Conservation (phyloP, 37 sponge, comb jelly and placozoan species). For the Hormiphora californensis region DNA sequence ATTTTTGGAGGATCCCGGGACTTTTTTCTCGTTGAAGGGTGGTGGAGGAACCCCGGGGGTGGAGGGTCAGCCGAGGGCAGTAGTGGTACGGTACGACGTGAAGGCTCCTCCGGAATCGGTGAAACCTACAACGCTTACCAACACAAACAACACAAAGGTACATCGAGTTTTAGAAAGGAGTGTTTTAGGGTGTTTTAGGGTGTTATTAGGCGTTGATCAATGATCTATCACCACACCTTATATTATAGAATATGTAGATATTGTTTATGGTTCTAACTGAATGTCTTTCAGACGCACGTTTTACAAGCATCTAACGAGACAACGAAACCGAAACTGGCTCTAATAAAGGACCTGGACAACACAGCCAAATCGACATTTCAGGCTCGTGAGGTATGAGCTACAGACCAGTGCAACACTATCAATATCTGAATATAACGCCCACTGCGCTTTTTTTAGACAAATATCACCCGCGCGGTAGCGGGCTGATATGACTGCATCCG, state of each 20-base stretch:
- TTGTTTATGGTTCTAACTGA: background rate
- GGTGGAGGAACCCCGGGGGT: background rate
- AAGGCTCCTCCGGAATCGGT: background rate
- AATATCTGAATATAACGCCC: no score
- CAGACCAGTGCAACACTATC: background rate
- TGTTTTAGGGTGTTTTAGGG: no score
- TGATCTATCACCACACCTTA: background rate
- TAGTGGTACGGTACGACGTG: background rate
- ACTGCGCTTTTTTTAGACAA: no score
- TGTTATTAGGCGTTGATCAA: background rate
- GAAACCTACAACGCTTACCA: constrained; percentile 19
- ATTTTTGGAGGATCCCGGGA: constrained; percentile 8
- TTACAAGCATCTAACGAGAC: background rate
- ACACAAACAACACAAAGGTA: constrained; percentile 6
- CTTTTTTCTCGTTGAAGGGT: background rate
- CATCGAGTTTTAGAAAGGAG: no score
- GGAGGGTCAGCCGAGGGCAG: constrained; percentile 5
- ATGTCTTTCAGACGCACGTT: constrained; percentile 6
- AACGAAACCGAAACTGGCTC: background rate
- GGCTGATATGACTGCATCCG: no score
- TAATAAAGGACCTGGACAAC: constrained; percentile 24
- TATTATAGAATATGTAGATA: background rate
- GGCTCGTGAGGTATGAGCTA: background rate
- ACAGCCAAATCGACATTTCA: background rate
- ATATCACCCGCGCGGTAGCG: no score